Evolutionary conservation across 2,888 invertebrate genomes (phyloP), one percentile per base, ranked within the genome.

Genomic region (Epinotia nisella): DNA sequence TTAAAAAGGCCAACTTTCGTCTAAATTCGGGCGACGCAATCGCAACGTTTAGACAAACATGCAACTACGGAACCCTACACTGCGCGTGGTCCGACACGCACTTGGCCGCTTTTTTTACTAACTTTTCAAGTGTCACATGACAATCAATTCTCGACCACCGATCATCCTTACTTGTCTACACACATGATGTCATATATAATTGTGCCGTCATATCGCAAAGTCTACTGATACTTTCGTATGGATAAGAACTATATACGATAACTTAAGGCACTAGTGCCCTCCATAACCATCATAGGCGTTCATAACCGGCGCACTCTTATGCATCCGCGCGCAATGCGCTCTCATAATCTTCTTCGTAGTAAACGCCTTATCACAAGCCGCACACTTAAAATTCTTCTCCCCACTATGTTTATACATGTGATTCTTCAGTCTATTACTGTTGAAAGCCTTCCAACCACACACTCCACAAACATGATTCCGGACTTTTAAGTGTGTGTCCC

Each of bases 341-440:
- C 83, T 81, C 92, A 92, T 91, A 1, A 92, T 92, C 76, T 93
- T 93, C 75, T 89, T 90, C 1, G 93, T 93, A 0, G 91, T 89
- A 64, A 92, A 93, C 0, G 91, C 89, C 66, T 93, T 93, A 4
- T 90, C 91, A 58, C 93, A 93, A 0, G 78, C 86, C 0, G 91
- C 89, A 19, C 93, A 93, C 53, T 90, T 90, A 62, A 93, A 93
- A 70, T 92, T 92, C 83, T 93, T 93, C 77, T 93, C 93, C 0
- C 93, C 92, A 29, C 91, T 92, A 45, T 93, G 93, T 39, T 92
- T 93, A 35, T 88, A 92, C 93, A 93, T 93, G 71, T 93, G 93
- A 29, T 91, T 90, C 77, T 94, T 94, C 67, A 95, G 81, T 0
- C 95, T 84, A 64, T 94, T 93, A 29, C 90, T 93, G 60, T 88